Evolutionary conservation across 2,113 vertebrate species (phyloP).

Genomic region (Columbina picui): DNA sequence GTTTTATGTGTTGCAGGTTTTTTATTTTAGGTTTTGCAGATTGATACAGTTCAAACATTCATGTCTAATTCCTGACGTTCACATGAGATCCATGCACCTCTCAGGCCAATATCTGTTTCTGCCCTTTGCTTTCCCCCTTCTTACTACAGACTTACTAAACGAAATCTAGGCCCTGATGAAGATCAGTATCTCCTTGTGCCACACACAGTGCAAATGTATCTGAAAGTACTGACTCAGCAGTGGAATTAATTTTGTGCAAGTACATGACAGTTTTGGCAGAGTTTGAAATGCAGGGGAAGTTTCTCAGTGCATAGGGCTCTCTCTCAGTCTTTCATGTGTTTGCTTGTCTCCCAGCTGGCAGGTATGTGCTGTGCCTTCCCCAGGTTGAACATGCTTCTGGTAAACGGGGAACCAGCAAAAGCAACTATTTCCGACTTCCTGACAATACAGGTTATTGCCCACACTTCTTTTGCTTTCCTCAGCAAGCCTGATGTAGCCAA

Average conservation of each 20-base stretch:
- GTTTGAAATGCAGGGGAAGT: neutral
- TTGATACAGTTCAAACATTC: neutral
- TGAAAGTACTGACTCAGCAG: neutral
- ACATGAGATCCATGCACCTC: neutral
- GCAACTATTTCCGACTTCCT: neutral
- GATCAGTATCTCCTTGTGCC: neutral
- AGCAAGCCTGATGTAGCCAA: neutral
- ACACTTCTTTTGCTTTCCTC: neutral
- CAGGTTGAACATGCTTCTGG: neutral
- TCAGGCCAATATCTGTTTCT: neutral
- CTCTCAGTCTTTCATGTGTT: neutral
- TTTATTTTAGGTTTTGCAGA: neutral
- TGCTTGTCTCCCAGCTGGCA: neutral
- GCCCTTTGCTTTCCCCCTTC: neutral
- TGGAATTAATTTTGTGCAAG: neutral
- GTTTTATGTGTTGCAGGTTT: neutral
- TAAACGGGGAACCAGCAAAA: neutral
- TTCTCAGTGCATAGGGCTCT: neutral
- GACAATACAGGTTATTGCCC: neutral
- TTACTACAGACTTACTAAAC: neutral
- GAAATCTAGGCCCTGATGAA: neutral
- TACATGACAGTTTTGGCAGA: neutral
- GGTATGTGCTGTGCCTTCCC: neutral
- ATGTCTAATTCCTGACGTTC: neutral
- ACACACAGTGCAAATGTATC: neutral